phyloP scores from a whole-genome alignment of 2,888 invertebrate genomes.

The Blera fallax region DNA sequence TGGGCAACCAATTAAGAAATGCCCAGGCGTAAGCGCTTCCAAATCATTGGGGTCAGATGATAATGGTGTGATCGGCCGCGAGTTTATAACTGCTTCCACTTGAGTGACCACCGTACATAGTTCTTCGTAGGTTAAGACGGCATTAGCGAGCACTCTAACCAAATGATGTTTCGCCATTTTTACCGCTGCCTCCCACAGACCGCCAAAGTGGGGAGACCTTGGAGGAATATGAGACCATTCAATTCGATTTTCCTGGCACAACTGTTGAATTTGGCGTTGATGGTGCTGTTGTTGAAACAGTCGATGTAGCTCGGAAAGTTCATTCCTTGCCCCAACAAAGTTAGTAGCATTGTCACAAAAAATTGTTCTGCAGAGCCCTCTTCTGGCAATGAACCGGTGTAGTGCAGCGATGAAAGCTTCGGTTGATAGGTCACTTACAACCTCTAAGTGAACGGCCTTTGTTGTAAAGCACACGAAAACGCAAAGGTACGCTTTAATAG shows the following conservation, averaged over 20 bases:
- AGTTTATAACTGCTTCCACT: background rate
- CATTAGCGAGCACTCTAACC: background rate
- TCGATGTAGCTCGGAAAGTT: background rate
- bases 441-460: slow-evolving; percentile 47
- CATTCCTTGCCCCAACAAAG: slow-evolving; percentile 35
- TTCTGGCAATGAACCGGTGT: slow-evolving; percentile 19
- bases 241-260: background rate
- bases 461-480: slow-evolving; percentile 7
- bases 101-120: background rate
- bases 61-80: background rate
- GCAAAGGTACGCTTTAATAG: slow-evolving; percentile 35
- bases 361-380: slow-evolving; percentile 20
- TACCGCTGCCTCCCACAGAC: slow-evolving; percentile 1
- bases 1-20: background rate
- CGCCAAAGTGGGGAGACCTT: background rate
- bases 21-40: background rate
- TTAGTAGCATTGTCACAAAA: slow-evolving; percentile 52
- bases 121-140: slow-evolving; percentile 13
- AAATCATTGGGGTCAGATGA: background rate
- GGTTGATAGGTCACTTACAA: slow-evolving; percentile 13
- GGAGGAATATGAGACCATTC: slow-evolving; percentile 17
- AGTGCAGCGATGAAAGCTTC: slow-evolving; percentile 31
- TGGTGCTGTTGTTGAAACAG: background rate
- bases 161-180: slow-evolving; percentile 4
- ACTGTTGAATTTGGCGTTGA: background rate